phyloP scores from a whole-genome alignment of 2,113 vertebrate species.

The Anseranas semipalmata region DNA sequence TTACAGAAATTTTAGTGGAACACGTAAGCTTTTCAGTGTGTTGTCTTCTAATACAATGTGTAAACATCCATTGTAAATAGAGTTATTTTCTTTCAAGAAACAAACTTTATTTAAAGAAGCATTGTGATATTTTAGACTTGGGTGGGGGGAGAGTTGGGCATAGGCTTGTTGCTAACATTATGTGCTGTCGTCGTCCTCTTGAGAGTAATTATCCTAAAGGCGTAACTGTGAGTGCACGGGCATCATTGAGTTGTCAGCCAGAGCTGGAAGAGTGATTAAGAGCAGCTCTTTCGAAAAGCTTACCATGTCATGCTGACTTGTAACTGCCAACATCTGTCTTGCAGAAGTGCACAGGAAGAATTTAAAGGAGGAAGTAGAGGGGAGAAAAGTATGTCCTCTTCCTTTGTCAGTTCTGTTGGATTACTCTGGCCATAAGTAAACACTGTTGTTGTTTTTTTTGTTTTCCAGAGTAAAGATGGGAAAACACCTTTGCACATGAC shows the following conservation, averaged over 20 bases:
- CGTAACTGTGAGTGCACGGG: background rate
- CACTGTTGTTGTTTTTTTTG: background rate
- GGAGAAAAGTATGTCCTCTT: background rate
- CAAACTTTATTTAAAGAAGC: background rate
- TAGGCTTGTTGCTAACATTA: background rate
- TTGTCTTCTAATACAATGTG: background rate
- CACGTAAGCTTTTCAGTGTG: background rate
- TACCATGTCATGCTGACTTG: background rate
- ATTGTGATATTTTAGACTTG: background rate
- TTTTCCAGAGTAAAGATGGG: conserved; percentile 94
- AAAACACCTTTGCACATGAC: conserved; percentile 99
- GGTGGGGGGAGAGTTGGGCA: background rate
- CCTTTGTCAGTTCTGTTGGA: background rate
- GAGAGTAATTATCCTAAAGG: background rate
- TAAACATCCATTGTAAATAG: background rate
- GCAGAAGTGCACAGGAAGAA: background rate
- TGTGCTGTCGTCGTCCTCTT: background rate
- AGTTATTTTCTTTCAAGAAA: background rate
- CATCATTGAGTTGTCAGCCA: background rate
- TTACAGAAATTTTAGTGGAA: background rate
- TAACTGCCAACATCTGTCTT: background rate
- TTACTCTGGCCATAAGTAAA: background rate
- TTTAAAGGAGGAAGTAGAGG: background rate
- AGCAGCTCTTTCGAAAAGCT: background rate
- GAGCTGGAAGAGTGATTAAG: background rate